Percentiles rank a stretch among this genome's conserved stretches.
Conservation (phyloP, 2,797 vertebrate genomes). For the Parauchenoglanis punctatus region DNA sequence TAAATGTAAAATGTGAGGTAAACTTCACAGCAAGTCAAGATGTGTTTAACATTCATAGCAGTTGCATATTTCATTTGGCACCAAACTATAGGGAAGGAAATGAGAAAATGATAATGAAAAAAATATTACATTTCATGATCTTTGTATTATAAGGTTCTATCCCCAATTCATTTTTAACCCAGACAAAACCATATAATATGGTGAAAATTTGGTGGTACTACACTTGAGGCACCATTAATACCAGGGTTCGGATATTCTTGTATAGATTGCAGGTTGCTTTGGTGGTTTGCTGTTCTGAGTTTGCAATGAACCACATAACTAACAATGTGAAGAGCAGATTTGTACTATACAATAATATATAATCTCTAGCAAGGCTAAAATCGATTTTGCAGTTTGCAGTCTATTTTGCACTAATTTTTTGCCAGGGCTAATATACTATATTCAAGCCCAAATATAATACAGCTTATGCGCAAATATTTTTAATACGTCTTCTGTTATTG, state of each 20-base stretch:
- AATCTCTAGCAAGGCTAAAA: neutral
- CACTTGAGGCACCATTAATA: neutral
- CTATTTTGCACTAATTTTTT: neutral
- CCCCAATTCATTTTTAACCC: neutral
- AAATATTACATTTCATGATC: neutral
- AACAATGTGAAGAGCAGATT: neutral
- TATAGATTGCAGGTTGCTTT: neutral
- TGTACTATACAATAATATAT: neutral
- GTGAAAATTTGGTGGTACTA: neutral
- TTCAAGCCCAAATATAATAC: neutral
- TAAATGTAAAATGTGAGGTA: neutral
- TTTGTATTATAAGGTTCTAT: neutral
- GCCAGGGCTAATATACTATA: neutral
- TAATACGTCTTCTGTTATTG: neutral
- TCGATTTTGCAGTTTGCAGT: neutral
- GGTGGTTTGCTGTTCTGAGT: neutral
- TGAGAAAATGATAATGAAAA: too few species aligned
- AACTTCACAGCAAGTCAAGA: neutral
- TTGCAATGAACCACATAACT: neutral
- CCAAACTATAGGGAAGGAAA: neutral
- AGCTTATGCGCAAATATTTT: neutral
- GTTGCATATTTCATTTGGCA: neutral
- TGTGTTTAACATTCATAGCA: neutral
- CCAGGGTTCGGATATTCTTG: neutral
- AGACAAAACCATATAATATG: neutral